Conservation (phyloP, 2,797 vertebrate genomes). For the Lophotriccus pileatus region DNA sequence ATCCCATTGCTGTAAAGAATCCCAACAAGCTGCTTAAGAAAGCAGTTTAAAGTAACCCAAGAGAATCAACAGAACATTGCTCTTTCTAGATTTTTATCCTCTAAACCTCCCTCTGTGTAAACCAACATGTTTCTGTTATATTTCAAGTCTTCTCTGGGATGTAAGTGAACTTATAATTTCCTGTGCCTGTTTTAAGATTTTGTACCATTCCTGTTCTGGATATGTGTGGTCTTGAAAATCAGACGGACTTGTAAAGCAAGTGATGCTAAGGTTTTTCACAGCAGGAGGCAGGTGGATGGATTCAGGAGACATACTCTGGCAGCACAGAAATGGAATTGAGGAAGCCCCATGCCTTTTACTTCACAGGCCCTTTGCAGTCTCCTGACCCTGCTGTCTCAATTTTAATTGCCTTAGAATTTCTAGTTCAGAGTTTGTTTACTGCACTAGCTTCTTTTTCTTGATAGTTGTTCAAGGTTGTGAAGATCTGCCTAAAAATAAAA, state of each 20-base stretch:
- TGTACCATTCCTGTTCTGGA: no score
- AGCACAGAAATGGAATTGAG: neutral
- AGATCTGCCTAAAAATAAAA: constrained; percentile 57
- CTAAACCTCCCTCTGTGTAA: no score
- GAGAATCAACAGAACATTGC: no score
- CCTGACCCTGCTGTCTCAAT: neutral
- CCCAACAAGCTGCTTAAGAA: no score
- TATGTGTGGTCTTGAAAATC: no score
- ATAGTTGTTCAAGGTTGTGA: constrained; percentile 34
- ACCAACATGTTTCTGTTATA: no score
- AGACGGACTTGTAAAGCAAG: neutral
- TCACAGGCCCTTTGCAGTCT: neutral
- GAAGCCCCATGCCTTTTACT: neutral
- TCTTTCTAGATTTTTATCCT: no score
- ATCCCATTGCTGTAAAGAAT: no score
- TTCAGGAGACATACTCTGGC: neutral
- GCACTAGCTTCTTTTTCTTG: neutral
- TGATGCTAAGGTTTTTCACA: neutral
- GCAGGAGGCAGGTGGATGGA: neutral
- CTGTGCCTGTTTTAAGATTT: no score
- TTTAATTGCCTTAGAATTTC: neutral
- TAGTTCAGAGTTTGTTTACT: constrained; percentile 37
- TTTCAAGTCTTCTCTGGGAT: no score
- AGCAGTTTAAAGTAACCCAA: no score
- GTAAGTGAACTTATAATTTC: no score